Evolutionary conservation across 2,797 vertebrate species (phyloP), one percentile per base, ranked within the genome.

Genomic region (Chloroceryle inda): DNA sequence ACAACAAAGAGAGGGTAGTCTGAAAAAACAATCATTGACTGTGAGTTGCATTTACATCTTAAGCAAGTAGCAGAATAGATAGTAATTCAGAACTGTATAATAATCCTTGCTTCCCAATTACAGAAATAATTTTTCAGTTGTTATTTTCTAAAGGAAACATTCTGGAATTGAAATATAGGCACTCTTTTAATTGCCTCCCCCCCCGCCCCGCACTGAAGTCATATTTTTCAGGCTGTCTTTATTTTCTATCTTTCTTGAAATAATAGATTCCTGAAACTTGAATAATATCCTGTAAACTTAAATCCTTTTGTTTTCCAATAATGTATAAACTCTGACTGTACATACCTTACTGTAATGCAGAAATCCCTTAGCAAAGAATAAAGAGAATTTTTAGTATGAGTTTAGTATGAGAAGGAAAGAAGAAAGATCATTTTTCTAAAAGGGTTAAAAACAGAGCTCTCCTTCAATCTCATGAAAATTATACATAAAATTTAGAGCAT

Each of bases 301-400:
- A 59, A 20, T 59, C 73, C 17, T 55, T 13, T 35, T 79, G 40
- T 85, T 87, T 91, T 91, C 24, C 11, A 68, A 9, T 53, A 73
- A 62, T 24, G 44, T 12, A 20, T 29, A 47, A 74, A 75, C 19
- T 89, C 49, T 77, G 50, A n/a, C 56, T 67, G 13, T 67, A 66
- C 19, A 21, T 62, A 73, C 10, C 20, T 88, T 78, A 66, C 29
- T 74, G 31, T 76, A 82, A 92, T 91, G 61, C 61, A 87, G 66
- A 92, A 92, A 55, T 7, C 26, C 59, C 44, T 44, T 86, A 68
- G 23, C 23, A 59, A 64, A 82, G 79, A 91, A 89, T 49, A 87
- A 87, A 93, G 64, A 74, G n/a, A 87, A 92, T 76, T 91, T 68
- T 93, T 91, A 79, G 13, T 50, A 77, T 15, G 24, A 71, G 40